A percentile compares a stretch with the other conserved stretches of the same genome.
phyloP scores from a whole-genome alignment of 2,888 invertebrate genomes.

The Neria commutata region DNA sequence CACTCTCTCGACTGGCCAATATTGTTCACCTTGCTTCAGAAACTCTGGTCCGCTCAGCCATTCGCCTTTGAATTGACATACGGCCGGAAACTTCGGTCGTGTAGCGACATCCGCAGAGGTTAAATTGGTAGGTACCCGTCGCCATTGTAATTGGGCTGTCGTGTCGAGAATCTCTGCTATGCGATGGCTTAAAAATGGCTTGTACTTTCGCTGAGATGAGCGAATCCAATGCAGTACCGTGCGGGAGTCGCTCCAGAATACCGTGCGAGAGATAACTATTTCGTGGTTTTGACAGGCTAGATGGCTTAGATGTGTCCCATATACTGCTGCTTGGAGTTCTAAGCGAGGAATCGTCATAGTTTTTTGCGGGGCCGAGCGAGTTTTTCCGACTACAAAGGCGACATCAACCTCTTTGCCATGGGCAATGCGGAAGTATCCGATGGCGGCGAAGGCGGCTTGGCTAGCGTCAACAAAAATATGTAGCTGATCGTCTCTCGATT shows the following conservation, averaged over 20 bases:
- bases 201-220: conserved; percentile 21
- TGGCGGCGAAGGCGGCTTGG: conserved; percentile 19
- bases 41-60: neutral
- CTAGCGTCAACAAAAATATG: conserved; percentile 23
- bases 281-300: conserved; percentile 14
- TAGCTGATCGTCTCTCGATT: neutral
- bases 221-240: conserved; percentile 20
- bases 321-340: conserved; percentile 22
- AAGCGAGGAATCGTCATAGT: conserved; percentile 15
- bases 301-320: conserved; percentile 21
- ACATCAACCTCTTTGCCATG: conserved; percentile 10
- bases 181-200: conserved; percentile 36
- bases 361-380: conserved; percentile 15
- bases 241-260: conserved; percentile 24
- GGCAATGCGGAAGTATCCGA: conserved; percentile 10
- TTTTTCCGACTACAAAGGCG: conserved; percentile 15
- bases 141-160: conserved; percentile 9
- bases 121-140: conserved; percentile 15
- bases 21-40: neutral
- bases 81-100: neutral
- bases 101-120: conserved; percentile 22
- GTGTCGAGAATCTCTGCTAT: conserved; percentile 10
- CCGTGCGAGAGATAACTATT: conserved; percentile 6
- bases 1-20: no score
- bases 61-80: neutral